phyloP scores from a whole-genome alignment of 1,140 invertebrate genomes.

The Brachionus angularis region DNA sequence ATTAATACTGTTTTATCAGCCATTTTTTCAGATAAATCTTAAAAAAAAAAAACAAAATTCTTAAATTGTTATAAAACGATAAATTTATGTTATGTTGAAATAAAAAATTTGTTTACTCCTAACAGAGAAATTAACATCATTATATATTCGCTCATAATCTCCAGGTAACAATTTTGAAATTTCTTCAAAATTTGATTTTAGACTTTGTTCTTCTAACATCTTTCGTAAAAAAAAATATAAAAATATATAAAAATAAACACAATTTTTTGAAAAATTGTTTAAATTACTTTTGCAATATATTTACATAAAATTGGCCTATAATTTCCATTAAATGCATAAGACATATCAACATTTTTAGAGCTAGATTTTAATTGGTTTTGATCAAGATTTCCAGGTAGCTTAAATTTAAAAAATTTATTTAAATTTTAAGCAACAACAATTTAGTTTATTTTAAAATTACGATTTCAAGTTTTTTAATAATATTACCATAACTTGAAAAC shows the following conservation, averaged over 20 bases:
- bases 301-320: conserved; percentile 35
- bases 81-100: too few species aligned
- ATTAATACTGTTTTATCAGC: conserved; percentile 11
- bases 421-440: neutral
- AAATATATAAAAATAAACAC: too few species aligned
- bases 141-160: conserved; percentile 14
- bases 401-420: neutral
- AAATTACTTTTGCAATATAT: conserved; percentile 21
- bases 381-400: conserved; percentile 17
- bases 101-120: too few species aligned
- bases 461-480: conserved; percentile 24
- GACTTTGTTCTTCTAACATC: conserved; percentile 12
- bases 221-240: neutral
- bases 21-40: neutral
- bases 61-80: neutral
- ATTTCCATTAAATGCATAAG: conserved; percentile 41
- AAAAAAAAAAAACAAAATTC: neutral
- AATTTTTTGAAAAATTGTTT: neutral
- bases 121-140: neutral
- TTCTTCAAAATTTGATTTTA: conserved; percentile 31
- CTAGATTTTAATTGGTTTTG: conserved; percentile 8
- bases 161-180: conserved; percentile 26
- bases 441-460: neutral
- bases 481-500: neutral
- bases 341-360: conserved; percentile 15